Conservation (phyloP, 2,113 vertebrate species). For the Gasterosteus aculeatus region DNA sequence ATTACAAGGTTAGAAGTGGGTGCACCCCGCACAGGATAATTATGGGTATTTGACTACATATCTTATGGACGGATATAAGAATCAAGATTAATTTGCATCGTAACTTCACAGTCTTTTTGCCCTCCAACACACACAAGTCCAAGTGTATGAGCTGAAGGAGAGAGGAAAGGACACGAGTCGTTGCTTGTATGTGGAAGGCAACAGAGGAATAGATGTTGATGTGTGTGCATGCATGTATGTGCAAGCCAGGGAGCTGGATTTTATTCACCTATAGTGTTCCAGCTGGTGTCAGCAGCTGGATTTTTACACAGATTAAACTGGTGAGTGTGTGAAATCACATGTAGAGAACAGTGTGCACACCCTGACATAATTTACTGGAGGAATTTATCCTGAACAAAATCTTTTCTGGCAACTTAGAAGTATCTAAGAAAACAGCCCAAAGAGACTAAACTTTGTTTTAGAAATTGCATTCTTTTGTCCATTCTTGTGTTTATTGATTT, state of each 20-base stretch:
- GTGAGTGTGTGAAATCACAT: constrained; percentile 43
- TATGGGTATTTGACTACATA: constrained; percentile 1
- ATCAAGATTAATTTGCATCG: not conserved
- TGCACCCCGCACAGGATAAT: not conserved
- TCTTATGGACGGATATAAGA: not conserved
- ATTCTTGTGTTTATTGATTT: not conserved
- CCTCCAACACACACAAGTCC: constrained; percentile 40
- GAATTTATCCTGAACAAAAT: constrained; percentile 8
- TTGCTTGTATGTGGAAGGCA: constrained; percentile 31
- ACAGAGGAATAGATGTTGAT: constrained; percentile 52
- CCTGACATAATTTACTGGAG: constrained; percentile 16
- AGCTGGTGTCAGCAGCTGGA: constrained; percentile 72
- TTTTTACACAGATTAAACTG: constrained; percentile 58
- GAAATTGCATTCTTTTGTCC: constrained; percentile 5
- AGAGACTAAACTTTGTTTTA: not conserved
- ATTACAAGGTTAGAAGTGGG: not conserved
- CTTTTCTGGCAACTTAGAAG: not conserved
- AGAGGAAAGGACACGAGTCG: constrained; percentile 17
- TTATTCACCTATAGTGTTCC: constrained; percentile 66
- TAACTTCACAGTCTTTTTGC: not conserved
- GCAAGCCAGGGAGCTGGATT: constrained; percentile 46
- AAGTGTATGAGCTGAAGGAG: constrained; percentile 40
- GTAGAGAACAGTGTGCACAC: constrained; percentile 37
- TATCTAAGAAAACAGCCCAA: not conserved
- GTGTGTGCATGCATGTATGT: constrained; percentile 45